Evolutionary conservation across 23 tunicate species (phyloP), one percentile per base, ranked within the genome.

Genomic region (Botrylloides violaceus): DNA sequence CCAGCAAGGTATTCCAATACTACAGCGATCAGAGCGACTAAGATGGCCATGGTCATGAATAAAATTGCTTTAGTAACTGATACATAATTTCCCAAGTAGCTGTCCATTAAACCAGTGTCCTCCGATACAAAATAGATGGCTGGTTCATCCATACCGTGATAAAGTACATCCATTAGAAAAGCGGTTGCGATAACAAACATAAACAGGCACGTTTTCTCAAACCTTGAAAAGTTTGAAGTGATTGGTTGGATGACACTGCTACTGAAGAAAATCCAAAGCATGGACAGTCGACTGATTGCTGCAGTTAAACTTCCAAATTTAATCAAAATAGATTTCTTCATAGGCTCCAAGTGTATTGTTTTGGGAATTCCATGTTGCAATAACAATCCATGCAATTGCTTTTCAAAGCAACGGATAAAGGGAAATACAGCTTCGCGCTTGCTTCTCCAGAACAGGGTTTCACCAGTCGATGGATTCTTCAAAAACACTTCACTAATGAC

Each of bases 131-230:
- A 83, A 30, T 66, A 70, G 25, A 77, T 32, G 0, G 81, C 22
- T 2, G 56, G 61, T 25, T 83, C 56, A 9, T 76, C 15, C 30
- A 83, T 63, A 7, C 89, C 82, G 31, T 66, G 80, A n/a, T 47
- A 32, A 5, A 61, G 55, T 15, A 80, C 66, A n/a, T 28, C 77
- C 25, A 76, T 27, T 12, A 70, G 36, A 24, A 83, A 43, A 12
- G 55, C 9, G 32, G 3, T 59, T 47, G 39, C 68, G 18, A 70
- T 59, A 31, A 38, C 82, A n/a, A 80, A 28, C 18, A 21, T 1
- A 28, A 61, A 65, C 24, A 76, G 29, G 1, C 75, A 37, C 26
- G 34, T 19, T 47, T 68, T 83, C 73, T 83, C 89, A 0, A 61
- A 12, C 55, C 77, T 58, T 26, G 77, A 75, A 2, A 83, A 38